Percentiles rank a stretch among this genome's conserved stretches.
These are phyloP conservation scores for Drosophila pallidifrons DNA, from an alignment of 1,140 invertebrate genomes.

Conservation along the genomic window DNA sequence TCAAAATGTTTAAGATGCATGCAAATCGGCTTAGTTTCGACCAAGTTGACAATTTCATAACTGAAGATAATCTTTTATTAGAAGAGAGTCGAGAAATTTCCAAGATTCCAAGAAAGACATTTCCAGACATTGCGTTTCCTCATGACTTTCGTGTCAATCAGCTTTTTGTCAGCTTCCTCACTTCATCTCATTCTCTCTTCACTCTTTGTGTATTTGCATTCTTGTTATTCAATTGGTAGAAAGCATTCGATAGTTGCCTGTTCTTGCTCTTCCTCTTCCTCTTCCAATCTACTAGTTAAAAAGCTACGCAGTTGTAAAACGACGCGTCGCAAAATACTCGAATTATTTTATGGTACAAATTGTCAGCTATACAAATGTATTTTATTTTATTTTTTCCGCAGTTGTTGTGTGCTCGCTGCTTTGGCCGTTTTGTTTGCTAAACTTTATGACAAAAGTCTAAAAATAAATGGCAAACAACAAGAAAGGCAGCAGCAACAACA, in stretches of 20 bases:
- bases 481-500: slow-evolving; percentile 42
- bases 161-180: neutral
- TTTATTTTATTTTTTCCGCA: slow-evolving; percentile 57
- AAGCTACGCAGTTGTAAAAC: slow-evolving; percentile 56
- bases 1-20: slow-evolving; percentile 5
- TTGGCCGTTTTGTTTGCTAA: slow-evolving; percentile 68
- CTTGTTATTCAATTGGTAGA: slow-evolving; percentile 6
- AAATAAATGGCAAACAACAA: slow-evolving; percentile 60
- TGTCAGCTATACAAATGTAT: slow-evolving; percentile 42
- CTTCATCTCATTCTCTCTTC: slow-evolving; percentile 3
- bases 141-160: slow-evolving; percentile 1
- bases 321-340: slow-evolving; percentile 49
- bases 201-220: neutral
- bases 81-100: neutral
- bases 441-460: slow-evolving; percentile 81
- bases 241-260: slow-evolving; percentile 24
- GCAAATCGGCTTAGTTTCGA: slow-evolving; percentile 4
- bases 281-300: slow-evolving; percentile 19
- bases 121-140: slow-evolving; percentile 3
- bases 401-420: slow-evolving; percentile 27
- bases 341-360: slow-evolving; percentile 64
- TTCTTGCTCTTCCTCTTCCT: slow-evolving; percentile 5
- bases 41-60: neutral
- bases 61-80: neutral
- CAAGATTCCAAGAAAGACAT: neutral